These are phyloP conservation scores for Macrobrachium nipponense DNA, from an alignment of 1,140 invertebrate genomes.

Conservation along the genomic window DNA sequence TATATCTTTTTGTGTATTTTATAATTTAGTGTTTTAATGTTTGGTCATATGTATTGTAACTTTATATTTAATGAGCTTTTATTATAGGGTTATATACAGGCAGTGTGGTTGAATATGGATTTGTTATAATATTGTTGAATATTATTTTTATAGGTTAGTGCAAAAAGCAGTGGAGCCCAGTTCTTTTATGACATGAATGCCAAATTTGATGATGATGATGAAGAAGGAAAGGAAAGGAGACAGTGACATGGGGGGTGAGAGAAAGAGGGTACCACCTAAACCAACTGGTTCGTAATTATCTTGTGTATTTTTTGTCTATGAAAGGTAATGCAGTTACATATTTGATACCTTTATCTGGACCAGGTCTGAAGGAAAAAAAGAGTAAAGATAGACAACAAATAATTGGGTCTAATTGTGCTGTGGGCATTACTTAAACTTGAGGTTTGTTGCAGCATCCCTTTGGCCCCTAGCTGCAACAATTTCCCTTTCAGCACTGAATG, in stretches of 20 bases:
- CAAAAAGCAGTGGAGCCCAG: conserved; percentile 64
- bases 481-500: too few relatives aligned
- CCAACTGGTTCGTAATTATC: conserved; percentile 36
- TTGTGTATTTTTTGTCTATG: conserved; percentile 16
- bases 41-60: not conserved
- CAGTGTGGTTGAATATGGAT: too few relatives aligned
- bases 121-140: not conserved
- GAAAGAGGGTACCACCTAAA: conserved; percentile 57
- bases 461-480: too few relatives aligned
- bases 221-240: conserved; percentile 68
- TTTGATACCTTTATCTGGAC: not conserved
- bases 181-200: conserved; percentile 70
- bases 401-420: too few relatives aligned
- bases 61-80: not conserved
- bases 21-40: not conserved
- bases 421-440: too few relatives aligned
- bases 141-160: conserved; percentile 55
- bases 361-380: too few relatives aligned
- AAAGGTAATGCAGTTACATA: not conserved
- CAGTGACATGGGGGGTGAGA: conserved; percentile 44
- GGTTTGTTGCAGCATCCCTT: too few relatives aligned
- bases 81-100: too few relatives aligned
- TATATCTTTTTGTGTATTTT: not conserved
- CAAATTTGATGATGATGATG: conserved; percentile 57
- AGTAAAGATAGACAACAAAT: too few relatives aligned